Evolutionary conservation across 1,140 invertebrate genomes (phyloP).

Genomic region (Drosophila elegans): DNA sequence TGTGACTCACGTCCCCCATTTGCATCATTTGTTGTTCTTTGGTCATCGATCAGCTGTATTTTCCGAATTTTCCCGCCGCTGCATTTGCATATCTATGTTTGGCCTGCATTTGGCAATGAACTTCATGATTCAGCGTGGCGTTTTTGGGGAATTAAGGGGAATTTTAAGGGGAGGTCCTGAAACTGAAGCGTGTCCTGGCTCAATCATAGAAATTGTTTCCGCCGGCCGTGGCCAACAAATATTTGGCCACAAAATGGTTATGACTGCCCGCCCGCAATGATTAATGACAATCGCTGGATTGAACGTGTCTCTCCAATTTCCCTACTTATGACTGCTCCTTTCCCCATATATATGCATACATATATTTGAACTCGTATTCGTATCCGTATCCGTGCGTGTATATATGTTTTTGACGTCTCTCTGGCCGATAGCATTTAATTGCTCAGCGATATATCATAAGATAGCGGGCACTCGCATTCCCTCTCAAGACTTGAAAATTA

Average conservation of each 20-base stretch:
- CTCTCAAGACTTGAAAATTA: slow-evolving; percentile 61
- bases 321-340: slow-evolving; percentile 39
- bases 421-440: slow-evolving; percentile 77
- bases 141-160: neutral
- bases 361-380: neutral
- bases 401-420: slow-evolving; percentile 58
- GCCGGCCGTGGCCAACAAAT: slow-evolving; percentile 52
- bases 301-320: slow-evolving; percentile 27
- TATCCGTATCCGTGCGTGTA: slow-evolving; percentile 1
- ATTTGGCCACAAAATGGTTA: slow-evolving; percentile 77
- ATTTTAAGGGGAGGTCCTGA: neutral
- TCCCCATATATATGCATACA: neutral
- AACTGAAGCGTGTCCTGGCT: slow-evolving; percentile 30
- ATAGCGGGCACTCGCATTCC: slow-evolving; percentile 42
- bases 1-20: neutral
- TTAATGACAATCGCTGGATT: slow-evolving; percentile 79
- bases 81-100: slow-evolving; percentile 26
- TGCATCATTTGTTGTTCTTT: neutral
- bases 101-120: slow-evolving; percentile 51
- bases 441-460: slow-evolving; percentile 77
- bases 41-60: slow-evolving; percentile 31
- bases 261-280: slow-evolving; percentile 50
- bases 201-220: slow-evolving; percentile 54
- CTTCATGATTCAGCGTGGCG: slow-evolving; percentile 30
- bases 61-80: neutral